Evolutionary conservation across 2,888 invertebrate genomes (phyloP), one percentile per base, ranked within the genome.

Genomic region (Drosophila mettleri): DNA sequence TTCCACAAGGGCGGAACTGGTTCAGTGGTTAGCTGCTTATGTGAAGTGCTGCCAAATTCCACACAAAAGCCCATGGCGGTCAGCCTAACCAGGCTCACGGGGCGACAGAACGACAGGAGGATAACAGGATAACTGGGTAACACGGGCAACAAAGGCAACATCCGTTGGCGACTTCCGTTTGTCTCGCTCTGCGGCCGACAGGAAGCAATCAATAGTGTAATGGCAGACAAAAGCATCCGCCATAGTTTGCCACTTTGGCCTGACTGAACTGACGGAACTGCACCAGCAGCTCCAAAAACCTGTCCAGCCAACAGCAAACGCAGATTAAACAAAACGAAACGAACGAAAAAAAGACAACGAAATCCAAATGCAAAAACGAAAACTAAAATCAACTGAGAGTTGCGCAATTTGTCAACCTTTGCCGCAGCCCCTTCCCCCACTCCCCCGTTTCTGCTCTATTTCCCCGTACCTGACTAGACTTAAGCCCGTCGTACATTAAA

Each of bases 171-270:
- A 64, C 75, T 77, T 87, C 78, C 77, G 80, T 70, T 86, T 78
- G 74, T 66, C 76, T 78, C 27, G 27, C 65, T 69, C 80, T 80
- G 88, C 69, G 78, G 78, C 79, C 78, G 88, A 80, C 88, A 82
- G 89, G 88, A 89, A 86, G 86, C 75, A 88, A 88, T 88, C 88
- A 88, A 89, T 88, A 88, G 88, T 86, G 82, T 86, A 82, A 87
- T 78, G 74, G 80, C 80, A 76, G 87, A 88, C 88, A 88, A 80
- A 76, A 70, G 85, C 82, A 87, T 79, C 83, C 78, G 71, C 64
- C 55, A 54, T 64, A 69, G 67, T 70, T 76, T 76, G 68, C 39
- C 68, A 54, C 64, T 54, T 61, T 55, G 55, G 61, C 29, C 74
- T 36, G 58, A 51, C 74, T 68, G n/a, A n/a, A n/a, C n/a, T n/a